These are phyloP conservation scores for Andricus quercusramuli DNA, from an alignment of 2,888 invertebrate species.

Conservation along the genomic window DNA sequence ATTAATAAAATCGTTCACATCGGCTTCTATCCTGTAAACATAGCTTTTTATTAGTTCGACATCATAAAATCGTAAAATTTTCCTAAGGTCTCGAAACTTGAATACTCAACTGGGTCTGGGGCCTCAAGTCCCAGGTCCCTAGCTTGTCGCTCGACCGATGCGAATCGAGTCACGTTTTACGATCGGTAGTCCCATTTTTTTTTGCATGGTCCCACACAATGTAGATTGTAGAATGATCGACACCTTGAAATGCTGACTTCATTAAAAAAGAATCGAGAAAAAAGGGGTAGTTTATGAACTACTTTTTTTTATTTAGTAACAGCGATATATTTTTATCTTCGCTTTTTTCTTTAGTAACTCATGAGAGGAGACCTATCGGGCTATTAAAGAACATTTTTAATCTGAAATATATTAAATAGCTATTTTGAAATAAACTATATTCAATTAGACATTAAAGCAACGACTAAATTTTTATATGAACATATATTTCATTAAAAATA, in stretches of 20 bases:
- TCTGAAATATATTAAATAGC: too few relatives aligned
- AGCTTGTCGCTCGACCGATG: conserved; percentile 42
- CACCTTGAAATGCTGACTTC: conserved; percentile 27
- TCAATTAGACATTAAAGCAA: too few relatives aligned
- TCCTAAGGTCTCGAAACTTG: conserved; percentile 53
- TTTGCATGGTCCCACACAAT: conserved; percentile 41
- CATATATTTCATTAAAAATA: too few relatives aligned
- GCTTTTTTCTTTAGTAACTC: not conserved
- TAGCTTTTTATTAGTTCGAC: conserved; percentile 62
- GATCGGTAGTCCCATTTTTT: conserved; percentile 30
- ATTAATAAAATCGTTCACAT: conserved; percentile 69
- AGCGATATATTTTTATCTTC: not conserved
- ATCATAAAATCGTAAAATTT: conserved; percentile 66
- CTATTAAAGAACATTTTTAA: too few relatives aligned
- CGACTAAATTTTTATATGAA: too few relatives aligned
- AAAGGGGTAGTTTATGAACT: conserved; percentile 1
- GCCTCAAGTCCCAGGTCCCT: not conserved
- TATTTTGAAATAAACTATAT: too few relatives aligned
- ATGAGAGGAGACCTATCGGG: not conserved
- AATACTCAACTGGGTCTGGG: conserved; percentile 9
- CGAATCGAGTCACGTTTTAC: conserved; percentile 48
- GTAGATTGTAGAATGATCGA: conserved; percentile 41
- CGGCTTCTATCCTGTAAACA: conserved; percentile 62
- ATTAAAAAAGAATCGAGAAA: not conserved
- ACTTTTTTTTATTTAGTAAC: not conserved